A percentile compares a stretch with the other conserved stretches of the same genome.
Evolutionary conservation across 2,113 vertebrate species (phyloP).

Genomic region (Xerus inauris): DNA sequence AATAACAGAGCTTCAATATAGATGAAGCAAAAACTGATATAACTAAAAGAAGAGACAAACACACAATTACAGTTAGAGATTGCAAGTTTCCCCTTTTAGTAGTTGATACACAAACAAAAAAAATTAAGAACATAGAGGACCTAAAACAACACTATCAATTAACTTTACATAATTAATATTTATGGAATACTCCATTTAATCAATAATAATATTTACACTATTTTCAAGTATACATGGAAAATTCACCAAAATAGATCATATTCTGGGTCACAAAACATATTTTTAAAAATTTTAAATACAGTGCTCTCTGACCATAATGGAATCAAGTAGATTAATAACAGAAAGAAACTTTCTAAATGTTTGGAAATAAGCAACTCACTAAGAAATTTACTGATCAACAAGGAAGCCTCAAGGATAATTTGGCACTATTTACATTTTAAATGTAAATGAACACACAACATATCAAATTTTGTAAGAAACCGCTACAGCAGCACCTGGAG

Average conservation of each 20-base stretch:
- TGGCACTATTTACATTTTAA: neutral
- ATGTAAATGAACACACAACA: neutral
- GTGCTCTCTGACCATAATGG: neutral
- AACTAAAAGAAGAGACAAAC: conserved; percentile 13
- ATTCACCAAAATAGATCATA: neutral
- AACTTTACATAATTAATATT: neutral
- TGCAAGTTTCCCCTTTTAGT: neutral
- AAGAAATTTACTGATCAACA: neutral
- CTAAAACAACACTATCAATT: neutral
- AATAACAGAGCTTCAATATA: neutral
- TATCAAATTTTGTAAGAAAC: neutral
- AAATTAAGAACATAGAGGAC: neutral
- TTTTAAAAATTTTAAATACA: neutral
- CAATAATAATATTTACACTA: neutral
- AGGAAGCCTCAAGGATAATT: neutral
- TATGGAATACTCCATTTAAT: neutral
- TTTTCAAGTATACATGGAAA: neutral
- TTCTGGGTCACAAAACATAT: neutral
- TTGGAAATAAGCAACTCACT: neutral
- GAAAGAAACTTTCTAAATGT: neutral
- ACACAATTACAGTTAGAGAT: neutral
- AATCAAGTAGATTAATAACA: neutral
- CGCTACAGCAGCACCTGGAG: neutral
- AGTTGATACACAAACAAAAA: neutral
- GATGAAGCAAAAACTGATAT: neutral